phyloP scores from a whole-genome alignment of 2,888 invertebrate species.

The Stomorhina lunata region DNA sequence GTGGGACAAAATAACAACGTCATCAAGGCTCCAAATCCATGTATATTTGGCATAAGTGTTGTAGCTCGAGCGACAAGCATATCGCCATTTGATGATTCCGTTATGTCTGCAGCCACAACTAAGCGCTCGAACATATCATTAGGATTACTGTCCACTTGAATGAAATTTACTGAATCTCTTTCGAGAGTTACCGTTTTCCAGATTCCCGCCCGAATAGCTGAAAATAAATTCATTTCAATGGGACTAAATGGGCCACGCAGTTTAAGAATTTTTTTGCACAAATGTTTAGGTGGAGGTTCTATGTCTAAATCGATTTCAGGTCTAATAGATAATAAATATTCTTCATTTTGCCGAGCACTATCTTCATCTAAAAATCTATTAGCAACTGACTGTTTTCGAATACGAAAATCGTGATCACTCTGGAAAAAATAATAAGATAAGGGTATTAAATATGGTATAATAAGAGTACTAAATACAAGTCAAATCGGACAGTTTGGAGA shows the following conservation, averaged over 20 bases:
- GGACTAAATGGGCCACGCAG: constrained; percentile 91
- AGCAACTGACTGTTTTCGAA: constrained; percentile 77
- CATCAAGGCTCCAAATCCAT: constrained; percentile 89
- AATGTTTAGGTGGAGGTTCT: constrained; percentile 72
- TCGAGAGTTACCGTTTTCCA: constrained; percentile 85
- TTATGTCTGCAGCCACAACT: constrained; percentile 84
- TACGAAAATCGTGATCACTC: constrained; percentile 83
- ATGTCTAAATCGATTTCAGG: constrained; percentile 77
- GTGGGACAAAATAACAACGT: constrained; percentile 90
- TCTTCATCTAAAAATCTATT: constrained; percentile 67
- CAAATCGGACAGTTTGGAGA: too few species aligned
- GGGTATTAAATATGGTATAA: too few species aligned
- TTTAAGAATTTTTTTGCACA: constrained; percentile 70
- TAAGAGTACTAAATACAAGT: too few species aligned
- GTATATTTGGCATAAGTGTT: constrained; percentile 93
- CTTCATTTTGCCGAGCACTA: constrained; percentile 74
- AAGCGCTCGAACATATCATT: constrained; percentile 81
- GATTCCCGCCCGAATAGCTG: constrained; percentile 82
- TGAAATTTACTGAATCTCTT: constrained; percentile 90
- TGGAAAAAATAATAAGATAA: constrained; percentile 68
- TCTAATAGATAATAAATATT: constrained; percentile 74
- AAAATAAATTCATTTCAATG: constrained; percentile 86
- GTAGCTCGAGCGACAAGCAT: constrained; percentile 87
- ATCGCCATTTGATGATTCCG: constrained; percentile 81
- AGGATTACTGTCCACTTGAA: constrained; percentile 90